Evolutionary conservation across 1,140 invertebrate genomes (phyloP).

Genomic region (Macrobrachium rosenbergii): DNA sequence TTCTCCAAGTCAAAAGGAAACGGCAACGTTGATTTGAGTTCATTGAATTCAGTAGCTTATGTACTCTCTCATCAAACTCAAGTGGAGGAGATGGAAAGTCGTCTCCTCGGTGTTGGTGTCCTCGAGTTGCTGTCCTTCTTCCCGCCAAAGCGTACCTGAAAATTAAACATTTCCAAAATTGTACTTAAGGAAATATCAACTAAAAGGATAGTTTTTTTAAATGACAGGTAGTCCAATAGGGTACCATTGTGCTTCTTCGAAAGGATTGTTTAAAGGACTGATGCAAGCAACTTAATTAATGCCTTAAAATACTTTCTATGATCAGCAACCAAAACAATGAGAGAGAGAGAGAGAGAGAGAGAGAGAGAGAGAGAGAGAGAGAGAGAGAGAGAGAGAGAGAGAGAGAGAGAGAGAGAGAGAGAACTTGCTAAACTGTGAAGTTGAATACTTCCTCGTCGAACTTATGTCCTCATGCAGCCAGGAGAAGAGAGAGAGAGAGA

Average conservation of each 20-base stretch:
- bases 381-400: neutral
- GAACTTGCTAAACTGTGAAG: slow-evolving; percentile 67
- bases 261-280: too few relatives aligned
- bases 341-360: neutral
- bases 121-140: slow-evolving; percentile 64
- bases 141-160: slow-evolving; percentile 72
- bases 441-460: too few relatives aligned
- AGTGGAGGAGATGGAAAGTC: slow-evolving; percentile 92
- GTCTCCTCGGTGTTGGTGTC: slow-evolving; percentile 84
- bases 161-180: slow-evolving; percentile 36
- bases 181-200: too few relatives aligned
- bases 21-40: slow-evolving; percentile 77
- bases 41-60: slow-evolving; percentile 91
- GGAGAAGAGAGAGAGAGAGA: neutral
- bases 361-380: neutral
- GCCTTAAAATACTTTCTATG: too few relatives aligned
- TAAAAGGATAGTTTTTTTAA: too few relatives aligned
- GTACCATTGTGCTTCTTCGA: too few relatives aligned
- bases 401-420: neutral
- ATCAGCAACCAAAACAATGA: neutral
- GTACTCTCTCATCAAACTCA: slow-evolving; percentile 93
- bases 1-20: slow-evolving; percentile 83
- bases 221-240: too few relatives aligned
- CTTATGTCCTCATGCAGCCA: too few relatives aligned
- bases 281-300: too few relatives aligned